phyloP scores from a whole-genome alignment of 1,140 invertebrate species.

The Calliopsis andreniformis region DNA sequence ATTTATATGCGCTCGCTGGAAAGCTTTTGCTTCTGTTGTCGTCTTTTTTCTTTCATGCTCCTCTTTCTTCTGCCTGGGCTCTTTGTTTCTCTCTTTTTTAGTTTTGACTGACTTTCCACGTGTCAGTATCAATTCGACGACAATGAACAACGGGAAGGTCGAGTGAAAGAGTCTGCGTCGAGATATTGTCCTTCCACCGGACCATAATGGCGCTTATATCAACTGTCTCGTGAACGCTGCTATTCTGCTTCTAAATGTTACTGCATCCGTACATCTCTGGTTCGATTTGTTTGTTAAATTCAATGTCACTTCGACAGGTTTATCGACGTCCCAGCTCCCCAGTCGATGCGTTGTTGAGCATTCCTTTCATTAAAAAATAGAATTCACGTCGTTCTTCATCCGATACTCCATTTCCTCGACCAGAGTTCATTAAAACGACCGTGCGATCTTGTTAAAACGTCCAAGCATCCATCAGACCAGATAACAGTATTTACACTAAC shows the following conservation, averaged over 20 bases:
- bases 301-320: constrained; percentile 24
- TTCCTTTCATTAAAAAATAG: background rate
- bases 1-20: constrained; percentile 55
- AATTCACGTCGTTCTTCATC: constrained; percentile 9
- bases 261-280: constrained; percentile 10
- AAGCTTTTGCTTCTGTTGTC: constrained; percentile 34
- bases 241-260: too few species aligned
- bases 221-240: constrained; percentile 8
- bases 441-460: constrained; percentile 37
- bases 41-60: constrained; percentile 30
- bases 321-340: constrained; percentile 12
- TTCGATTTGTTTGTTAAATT: constrained; percentile 29
- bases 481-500: constrained; percentile 39
- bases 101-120: constrained; percentile 23
- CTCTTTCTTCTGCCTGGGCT: too few species aligned
- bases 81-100: background rate
- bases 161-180: background rate
- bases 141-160: constrained; percentile 11
- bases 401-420: constrained; percentile 35
- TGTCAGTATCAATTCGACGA: constrained; percentile 1
- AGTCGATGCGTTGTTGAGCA: background rate
- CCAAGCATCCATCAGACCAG: constrained; percentile 33
- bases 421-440: constrained; percentile 47
- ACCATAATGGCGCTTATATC: background rate
- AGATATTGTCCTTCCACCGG: constrained; percentile 31